Percentiles rank a stretch among this genome's conserved stretches.
These are phyloP conservation scores for Labia minor DNA, from an alignment of 2,888 invertebrate species.

Conservation along the genomic window DNA sequence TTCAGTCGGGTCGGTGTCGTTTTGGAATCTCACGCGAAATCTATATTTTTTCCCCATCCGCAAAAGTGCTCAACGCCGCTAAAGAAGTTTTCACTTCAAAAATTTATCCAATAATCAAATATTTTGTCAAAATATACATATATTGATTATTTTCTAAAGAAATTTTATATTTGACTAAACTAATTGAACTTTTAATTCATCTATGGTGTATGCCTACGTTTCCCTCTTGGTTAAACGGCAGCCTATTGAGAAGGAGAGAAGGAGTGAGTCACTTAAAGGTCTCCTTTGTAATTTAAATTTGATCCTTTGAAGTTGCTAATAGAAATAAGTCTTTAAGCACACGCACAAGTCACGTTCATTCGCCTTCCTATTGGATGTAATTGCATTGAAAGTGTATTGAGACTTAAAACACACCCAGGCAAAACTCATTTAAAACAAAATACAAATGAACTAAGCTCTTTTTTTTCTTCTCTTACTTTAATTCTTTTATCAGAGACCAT, in stretches of 20 bases:
- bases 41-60: too few species aligned
- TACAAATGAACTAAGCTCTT: too few species aligned
- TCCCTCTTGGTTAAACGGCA: not conserved
- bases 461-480: too few species aligned
- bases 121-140: too few species aligned
- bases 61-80: too few species aligned
- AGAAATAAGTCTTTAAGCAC: conserved; percentile 13
- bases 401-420: not conserved
- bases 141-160: not conserved
- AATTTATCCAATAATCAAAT: too few species aligned
- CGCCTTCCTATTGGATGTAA: conserved; percentile 1
- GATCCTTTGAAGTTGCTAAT: conserved; percentile 13
- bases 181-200: not conserved
- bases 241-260: not conserved
- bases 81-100: too few species aligned
- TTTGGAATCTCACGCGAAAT: too few species aligned
- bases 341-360: conserved; percentile 7
- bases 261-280: conserved; percentile 1
- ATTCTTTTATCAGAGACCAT: too few species aligned
- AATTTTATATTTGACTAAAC: not conserved
- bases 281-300: conserved; percentile 13
- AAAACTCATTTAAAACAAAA: too few species aligned
- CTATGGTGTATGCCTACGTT: not conserved
- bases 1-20: too few species aligned
- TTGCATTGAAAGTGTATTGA: conserved; percentile 13